A percentile compares a stretch with the other conserved stretches of the same genome.
phyloP scores from a whole-genome alignment of 2,797 vertebrate genomes.

The Hippocampus kuda region DNA sequence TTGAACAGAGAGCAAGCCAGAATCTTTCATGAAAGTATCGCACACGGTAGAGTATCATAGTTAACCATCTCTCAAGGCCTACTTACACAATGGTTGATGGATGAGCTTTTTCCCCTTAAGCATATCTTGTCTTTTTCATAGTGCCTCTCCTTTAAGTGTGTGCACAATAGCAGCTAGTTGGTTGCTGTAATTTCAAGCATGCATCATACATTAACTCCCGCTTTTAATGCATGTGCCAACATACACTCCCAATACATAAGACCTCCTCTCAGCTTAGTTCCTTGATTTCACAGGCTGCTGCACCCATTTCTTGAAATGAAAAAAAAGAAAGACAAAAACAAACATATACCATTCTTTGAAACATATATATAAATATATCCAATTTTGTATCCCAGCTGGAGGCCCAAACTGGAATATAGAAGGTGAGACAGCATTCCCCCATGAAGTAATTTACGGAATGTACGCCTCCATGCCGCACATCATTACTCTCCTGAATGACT shows the following conservation, averaged over 20 bases:
- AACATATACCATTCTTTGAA: background rate
- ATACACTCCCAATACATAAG: slow-evolving; percentile 29
- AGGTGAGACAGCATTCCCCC: slow-evolving; percentile 72
- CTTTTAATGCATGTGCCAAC: slow-evolving; percentile 58
- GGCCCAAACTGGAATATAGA: slow-evolving; percentile 79
- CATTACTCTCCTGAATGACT: slow-evolving; percentile 51
- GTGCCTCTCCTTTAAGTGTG: slow-evolving; percentile 36
- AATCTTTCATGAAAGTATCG: slow-evolving; percentile 72
- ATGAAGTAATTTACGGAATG: slow-evolving; percentile 62
- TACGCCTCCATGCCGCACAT: slow-evolving; percentile 55
- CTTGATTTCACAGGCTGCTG: slow-evolving; percentile 47
- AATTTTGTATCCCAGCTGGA: slow-evolving; percentile 76
- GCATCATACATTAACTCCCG: slow-evolving; percentile 36
- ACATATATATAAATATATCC: slow-evolving; percentile 30
- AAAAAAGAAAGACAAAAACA: slow-evolving; percentile 13
- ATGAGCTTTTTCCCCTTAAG: slow-evolving; percentile 23
- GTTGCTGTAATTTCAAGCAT: slow-evolving; percentile 44
- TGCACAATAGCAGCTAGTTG: slow-evolving; percentile 24
- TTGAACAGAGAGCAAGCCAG: slow-evolving; percentile 71
- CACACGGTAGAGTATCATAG: slow-evolving; percentile 69
- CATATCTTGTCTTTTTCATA: slow-evolving; percentile 27
- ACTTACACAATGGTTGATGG: slow-evolving; percentile 12
- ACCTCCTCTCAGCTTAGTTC: slow-evolving; percentile 25
- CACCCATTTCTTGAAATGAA: slow-evolving; percentile 51
- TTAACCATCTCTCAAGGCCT: slow-evolving; percentile 28